Base-by-base conservation (phyloP, 2,888 invertebrate species). In the Chaetogeoica ovagalla region DNA sequence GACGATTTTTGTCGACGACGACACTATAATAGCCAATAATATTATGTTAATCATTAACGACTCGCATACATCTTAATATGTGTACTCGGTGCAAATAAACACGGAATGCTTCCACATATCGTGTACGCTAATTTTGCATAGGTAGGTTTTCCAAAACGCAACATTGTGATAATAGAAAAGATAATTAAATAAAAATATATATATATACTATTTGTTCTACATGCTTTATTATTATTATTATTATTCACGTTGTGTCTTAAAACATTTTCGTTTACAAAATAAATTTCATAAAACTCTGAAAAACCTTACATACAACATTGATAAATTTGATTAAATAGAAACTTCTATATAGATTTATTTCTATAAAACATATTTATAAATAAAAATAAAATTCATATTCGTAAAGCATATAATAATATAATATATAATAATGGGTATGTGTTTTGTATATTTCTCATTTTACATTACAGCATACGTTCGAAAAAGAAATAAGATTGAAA, bases 271-370 rank as follows among this genome's bases (percentile, higher is more conserved):
- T 69, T 77, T 77, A 77, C 43, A 77, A 77, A 77, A 77, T 77
- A 69, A 68, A 77, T 77, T 68, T 69, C 57, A 77, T 77, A 69
- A 77, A 69, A 69, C 69, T 77, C 69, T 77, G 76, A 68, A 69
- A 69, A 69, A 69, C 69, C 69, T 77, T 76, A 77, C 69, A 77
- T 77, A 69, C 76, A 77, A 77, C 76, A 69, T 77, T 21, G 48
- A 77, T 77, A 77, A 76, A 77, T 77, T 77, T 77, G 76, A 77
- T 77, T 76, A 69, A 77, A 77, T 77, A 75, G 75, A 75, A 68
- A 75, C 66, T 75, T n/a, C 23, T 59, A 68, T 68, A n/a, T 23
- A 59, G 65, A 43, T 48, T 52, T 75, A 75, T 69, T 30, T 77
- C 48, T 57, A 69, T 68, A 68, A 60, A 77, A 60, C 48, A 69